These are phyloP conservation scores for Ommatoiulus sabulosus DNA, from an alignment of 2,888 invertebrate species.

Conservation along the genomic window DNA sequence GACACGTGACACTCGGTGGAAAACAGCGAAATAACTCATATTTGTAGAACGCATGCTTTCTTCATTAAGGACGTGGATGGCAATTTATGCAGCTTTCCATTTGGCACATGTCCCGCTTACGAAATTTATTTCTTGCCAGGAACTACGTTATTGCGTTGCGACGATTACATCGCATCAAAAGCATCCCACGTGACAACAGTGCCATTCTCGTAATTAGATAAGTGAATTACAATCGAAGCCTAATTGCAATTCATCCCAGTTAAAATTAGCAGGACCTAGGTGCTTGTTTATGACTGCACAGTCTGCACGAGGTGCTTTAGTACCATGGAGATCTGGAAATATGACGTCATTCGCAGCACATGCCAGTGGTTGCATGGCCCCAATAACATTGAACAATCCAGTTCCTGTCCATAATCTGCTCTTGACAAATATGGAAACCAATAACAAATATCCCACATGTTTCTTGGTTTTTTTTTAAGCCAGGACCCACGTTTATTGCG, in stretches of 20 bases:
- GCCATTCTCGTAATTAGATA: conserved; percentile 33
- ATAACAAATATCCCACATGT: neutral
- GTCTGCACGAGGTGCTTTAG: neutral
- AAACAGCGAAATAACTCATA: neutral
- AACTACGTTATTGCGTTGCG: neutral
- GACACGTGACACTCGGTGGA: neutral
- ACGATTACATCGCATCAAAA: neutral
- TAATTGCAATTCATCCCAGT: neutral
- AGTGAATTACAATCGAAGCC: conserved; percentile 15
- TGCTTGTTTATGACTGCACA: neutral
- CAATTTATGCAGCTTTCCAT: neutral
- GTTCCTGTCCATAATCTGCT: neutral
- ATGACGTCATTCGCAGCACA: neutral
- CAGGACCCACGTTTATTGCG: neutral
- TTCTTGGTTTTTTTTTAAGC: neutral
- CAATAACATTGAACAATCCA: neutral
- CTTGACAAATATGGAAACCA: conserved; percentile 18
- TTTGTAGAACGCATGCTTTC: neutral
- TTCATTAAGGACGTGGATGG: neutral
- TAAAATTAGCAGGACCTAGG: neutral
- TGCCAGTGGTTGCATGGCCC: conserved; percentile 3
- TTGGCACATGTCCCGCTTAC: neutral
- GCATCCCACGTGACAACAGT: neutral
- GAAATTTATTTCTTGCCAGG: neutral
- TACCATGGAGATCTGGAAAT: neutral